A percentile compares a stretch with the other conserved stretches of the same genome.
Conservation (phyloP, 1,140 invertebrate genomes). For the Periplaneta americana region DNA sequence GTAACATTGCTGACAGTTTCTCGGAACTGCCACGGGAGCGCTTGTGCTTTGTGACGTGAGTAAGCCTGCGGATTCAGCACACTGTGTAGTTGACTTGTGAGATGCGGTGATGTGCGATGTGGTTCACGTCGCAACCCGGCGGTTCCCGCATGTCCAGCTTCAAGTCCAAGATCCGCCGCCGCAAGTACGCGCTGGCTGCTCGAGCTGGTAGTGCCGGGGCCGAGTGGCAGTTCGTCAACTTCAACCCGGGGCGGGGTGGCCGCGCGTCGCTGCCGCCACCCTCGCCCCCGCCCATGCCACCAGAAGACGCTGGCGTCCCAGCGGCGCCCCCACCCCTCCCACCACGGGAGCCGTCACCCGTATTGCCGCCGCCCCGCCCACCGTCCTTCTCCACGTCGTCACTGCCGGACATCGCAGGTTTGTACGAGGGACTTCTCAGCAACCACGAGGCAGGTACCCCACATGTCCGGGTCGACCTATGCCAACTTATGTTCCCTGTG, state of each 20-base stretch:
- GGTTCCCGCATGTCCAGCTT: slow-evolving; percentile 37
- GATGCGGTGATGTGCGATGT: slow-evolving; percentile 23
- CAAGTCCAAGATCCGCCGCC: slow-evolving; percentile 34
- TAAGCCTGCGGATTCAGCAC: neutral
- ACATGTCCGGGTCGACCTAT: neutral
- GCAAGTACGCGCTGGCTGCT: slow-evolving; percentile 32
- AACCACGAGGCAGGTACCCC: neutral
- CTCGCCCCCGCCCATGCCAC: neutral
- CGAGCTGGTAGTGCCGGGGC: neutral
- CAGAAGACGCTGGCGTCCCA: neutral
- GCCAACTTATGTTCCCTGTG: neutral
- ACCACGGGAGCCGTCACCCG: neutral
- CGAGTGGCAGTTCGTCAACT: slow-evolving; percentile 40
- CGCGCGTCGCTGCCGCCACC: neutral
- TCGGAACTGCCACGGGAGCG: no score
- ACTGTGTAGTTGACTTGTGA: neutral
- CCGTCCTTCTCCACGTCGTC: neutral
- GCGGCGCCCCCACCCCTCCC: neutral
- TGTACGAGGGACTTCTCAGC: neutral
- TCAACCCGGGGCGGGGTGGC: slow-evolving; percentile 31
- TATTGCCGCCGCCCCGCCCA: neutral
- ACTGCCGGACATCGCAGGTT: neutral
- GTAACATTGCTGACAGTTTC: no score
- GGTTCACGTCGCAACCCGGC: slow-evolving; percentile 28
- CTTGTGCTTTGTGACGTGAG: no score